Evolutionary conservation across 2,113 vertebrate genomes (phyloP).

Genomic region (Delphinapterus leucas): DNA sequence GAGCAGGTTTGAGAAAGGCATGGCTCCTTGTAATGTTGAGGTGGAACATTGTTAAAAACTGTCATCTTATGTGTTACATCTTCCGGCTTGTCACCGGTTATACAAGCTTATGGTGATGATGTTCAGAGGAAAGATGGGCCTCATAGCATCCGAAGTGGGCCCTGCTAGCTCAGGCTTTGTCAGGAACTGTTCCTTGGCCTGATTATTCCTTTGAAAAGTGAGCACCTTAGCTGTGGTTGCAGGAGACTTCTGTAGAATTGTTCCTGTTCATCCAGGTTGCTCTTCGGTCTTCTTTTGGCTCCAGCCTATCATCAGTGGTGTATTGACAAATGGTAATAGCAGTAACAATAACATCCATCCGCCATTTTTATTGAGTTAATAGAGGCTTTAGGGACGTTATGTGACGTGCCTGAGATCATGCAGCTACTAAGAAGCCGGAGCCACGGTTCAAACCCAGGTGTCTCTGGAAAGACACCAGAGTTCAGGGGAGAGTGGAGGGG

Average conservation of each 20-base stretch:
- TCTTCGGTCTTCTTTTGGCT: not conserved
- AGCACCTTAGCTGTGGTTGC: not conserved
- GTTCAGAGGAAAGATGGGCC: not conserved
- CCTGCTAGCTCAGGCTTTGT: not conserved
- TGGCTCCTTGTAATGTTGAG: not conserved
- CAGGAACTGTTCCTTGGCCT: not conserved
- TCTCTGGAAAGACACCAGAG: not conserved
- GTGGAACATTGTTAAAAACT: not conserved
- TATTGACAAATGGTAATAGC: too few species aligned
- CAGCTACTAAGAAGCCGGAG: not conserved
- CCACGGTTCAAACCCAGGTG: not conserved
- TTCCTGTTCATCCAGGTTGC: not conserved
- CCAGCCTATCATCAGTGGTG: not conserved
- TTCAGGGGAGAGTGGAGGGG: not conserved
- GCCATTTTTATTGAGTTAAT: not conserved
- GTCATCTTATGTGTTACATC: not conserved
- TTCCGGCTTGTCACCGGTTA: not conserved
- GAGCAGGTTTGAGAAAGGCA: not conserved
- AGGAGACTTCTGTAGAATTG: not conserved
- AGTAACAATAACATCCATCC: not conserved
- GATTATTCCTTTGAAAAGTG: not conserved
- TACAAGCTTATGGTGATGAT: fast-evolving
- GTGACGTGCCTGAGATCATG: not conserved
- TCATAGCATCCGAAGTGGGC: fast-evolving
- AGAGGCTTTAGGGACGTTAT: not conserved